These are phyloP conservation scores for Argya squamiceps DNA, from an alignment of 2,797 vertebrate species.

Conservation along the genomic window DNA sequence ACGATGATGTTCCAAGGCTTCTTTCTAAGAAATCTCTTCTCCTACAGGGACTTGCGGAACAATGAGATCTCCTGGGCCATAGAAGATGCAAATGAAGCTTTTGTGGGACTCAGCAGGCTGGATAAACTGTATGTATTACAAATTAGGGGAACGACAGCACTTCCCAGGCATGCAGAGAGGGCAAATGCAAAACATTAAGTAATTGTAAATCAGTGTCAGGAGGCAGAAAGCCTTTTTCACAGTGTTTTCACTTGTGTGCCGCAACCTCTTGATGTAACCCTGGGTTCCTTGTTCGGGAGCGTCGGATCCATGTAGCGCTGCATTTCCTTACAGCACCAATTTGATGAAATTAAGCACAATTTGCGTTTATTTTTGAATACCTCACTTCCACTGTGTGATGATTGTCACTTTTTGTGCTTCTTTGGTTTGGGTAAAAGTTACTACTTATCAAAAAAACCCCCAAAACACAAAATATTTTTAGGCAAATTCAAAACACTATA, in stretches of 20 bases:
- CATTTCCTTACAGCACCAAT: not conserved
- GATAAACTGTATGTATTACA: constrained; percentile 86
- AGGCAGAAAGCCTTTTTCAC: not conserved
- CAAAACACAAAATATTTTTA: not conserved
- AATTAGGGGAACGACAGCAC: not conserved
- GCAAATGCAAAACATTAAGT: not conserved
- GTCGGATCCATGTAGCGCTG: not conserved
- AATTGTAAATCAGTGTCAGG: rapidly evolving
- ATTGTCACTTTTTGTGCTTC: not conserved
- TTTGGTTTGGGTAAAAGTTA: not conserved
- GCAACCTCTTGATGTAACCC: rapidly evolving
- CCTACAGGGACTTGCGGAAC: constrained; percentile 88
- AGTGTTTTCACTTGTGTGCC: not conserved
- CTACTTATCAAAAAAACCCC: not conserved
- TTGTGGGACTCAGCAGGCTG: constrained; percentile 90
- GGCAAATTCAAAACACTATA: not conserved
- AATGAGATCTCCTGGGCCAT: constrained; percentile 98
- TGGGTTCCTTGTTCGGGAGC: not conserved
- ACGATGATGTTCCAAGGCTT: not conserved
- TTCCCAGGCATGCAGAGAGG: not conserved
- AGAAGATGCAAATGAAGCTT: constrained; percentile 91
- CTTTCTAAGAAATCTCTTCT: not conserved
- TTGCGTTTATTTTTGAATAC: not conserved
- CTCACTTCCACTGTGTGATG: not conserved
- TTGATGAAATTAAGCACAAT: not conserved